phyloP scores from a whole-genome alignment of 1,140 invertebrate genomes.

The Nasonia giraulti region DNA sequence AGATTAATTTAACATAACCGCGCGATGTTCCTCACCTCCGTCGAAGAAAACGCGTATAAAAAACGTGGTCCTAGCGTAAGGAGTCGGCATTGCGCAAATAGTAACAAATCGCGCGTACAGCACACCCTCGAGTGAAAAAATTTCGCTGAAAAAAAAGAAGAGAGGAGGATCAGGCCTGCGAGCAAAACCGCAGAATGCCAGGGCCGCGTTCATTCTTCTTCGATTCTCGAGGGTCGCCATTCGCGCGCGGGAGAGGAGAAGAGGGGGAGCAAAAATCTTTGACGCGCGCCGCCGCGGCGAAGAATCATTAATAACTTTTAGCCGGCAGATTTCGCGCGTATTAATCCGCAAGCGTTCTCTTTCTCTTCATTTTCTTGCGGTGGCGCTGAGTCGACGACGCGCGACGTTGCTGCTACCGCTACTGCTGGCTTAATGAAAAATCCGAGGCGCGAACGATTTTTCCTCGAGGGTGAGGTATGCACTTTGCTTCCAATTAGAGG shows the following conservation, averaged over 20 bases:
- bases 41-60: not conserved
- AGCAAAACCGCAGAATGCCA: conserved; percentile 54
- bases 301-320: conserved; percentile 75
- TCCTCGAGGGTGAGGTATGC: conserved; percentile 4
- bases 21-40: too few species aligned
- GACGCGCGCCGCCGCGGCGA: conserved; percentile 63
- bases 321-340: conserved; percentile 73
- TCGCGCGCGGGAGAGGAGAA: not conserved
- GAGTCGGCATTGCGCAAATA: not conserved
- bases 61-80: not conserved
- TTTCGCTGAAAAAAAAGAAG: conserved; percentile 2
- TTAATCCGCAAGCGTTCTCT: conserved; percentile 68
- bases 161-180: not conserved
- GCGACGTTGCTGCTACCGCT: conserved; percentile 14
- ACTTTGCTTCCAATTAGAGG: conserved; percentile 39
- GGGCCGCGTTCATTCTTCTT: conserved; percentile 53
- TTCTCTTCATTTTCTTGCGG: conserved; percentile 55
- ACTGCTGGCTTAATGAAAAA: conserved; percentile 71
- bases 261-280: conserved; percentile 68
- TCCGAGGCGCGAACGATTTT: conserved; percentile 62
- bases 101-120: not conserved
- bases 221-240: conserved; percentile 29
- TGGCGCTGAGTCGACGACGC: conserved; percentile 74
- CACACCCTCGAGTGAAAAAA: not conserved
- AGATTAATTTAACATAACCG: too few species aligned